A percentile compares a stretch with the other conserved stretches of the same genome.
Conservation (phyloP, 2,888 invertebrate genomes). For the Strigamia maritima region DNA sequence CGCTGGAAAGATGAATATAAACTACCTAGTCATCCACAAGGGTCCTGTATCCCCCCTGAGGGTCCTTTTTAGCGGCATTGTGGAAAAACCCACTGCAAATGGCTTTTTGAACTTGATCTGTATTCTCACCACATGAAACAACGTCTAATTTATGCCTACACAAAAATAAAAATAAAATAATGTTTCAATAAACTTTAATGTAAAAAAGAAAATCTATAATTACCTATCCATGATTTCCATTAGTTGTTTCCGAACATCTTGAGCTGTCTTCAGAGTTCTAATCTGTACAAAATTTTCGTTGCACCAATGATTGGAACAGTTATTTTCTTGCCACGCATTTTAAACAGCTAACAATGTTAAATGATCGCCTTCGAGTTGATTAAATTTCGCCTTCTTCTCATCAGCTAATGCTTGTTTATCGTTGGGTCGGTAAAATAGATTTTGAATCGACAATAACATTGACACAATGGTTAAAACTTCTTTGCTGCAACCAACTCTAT, state of each 20-base stretch:
- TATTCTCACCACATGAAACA: conserved; percentile 92
- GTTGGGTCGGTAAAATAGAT: conserved; percentile 66
- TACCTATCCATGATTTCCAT: conserved; percentile 94
- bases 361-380: conserved; percentile 98
- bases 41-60: conserved; percentile 94
- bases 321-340: conserved; percentile 99
- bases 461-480: conserved; percentile 98
- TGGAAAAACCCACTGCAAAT: conserved; percentile 97
- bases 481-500: conserved; percentile 94
- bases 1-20: conserved; percentile 97
- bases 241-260: conserved; percentile 96
- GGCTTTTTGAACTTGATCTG: conserved; percentile 93
- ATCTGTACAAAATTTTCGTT: conserved; percentile 99
- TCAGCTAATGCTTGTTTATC: conserved; percentile 96
- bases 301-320: conserved; percentile 99
- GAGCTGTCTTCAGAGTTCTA: conserved; percentile 90
- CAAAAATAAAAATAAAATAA: conserved; percentile 7
- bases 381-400: conserved; percentile 98
- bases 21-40: conserved; percentile 96
- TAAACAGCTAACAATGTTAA: conserved; percentile 95
- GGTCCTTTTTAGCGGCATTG: conserved; percentile 98
- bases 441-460: conserved; percentile 98
- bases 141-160: conserved; percentile 90
- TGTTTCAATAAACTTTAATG: background rate
- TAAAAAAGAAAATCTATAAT: conserved; percentile 43